Percentiles rank a stretch among this genome's conserved stretches.
Conservation (phyloP, 1,140 invertebrate genomes). For the Trachelipus rathkii region DNA sequence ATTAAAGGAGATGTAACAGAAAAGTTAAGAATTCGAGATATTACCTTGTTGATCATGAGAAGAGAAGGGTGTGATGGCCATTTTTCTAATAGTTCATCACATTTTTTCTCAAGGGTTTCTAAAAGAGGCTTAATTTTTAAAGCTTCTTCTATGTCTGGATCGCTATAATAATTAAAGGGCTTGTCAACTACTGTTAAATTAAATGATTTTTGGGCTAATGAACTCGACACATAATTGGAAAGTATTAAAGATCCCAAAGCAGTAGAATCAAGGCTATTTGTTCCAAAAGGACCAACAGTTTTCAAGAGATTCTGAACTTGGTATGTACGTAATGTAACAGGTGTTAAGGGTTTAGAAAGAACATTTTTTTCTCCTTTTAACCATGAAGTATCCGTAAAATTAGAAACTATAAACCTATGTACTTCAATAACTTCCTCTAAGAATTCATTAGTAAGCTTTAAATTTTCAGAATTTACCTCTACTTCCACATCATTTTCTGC, state of each 20-base stretch:
- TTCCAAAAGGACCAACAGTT: constrained; percentile 32
- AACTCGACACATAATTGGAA: constrained; percentile 33
- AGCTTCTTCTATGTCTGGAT: constrained; percentile 73
- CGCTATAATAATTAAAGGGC: constrained; percentile 78
- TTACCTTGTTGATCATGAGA: constrained; percentile 63
- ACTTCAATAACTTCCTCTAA: constrained; percentile 47
- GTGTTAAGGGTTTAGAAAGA: constrained; percentile 25
- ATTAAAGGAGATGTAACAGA: constrained; percentile 74
- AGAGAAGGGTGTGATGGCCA: constrained; percentile 90
- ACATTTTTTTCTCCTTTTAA: constrained; percentile 2
- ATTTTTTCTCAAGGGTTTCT: constrained; percentile 58
- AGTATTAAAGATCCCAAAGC: constrained; percentile 36
- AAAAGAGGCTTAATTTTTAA: constrained; percentile 67
- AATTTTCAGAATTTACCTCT: constrained; percentile 12
- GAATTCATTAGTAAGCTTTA: constrained; percentile 47
- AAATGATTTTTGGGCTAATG: constrained; percentile 24
- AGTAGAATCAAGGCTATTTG: constrained; percentile 28
- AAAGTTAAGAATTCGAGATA: constrained; percentile 72
- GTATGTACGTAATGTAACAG: constrained; percentile 21
- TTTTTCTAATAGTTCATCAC: constrained; percentile 66
- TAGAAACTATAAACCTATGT: constrained; percentile 47
- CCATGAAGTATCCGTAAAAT: constrained; percentile 47
- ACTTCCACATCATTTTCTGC: neutral
- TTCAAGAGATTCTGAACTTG: constrained; percentile 28
- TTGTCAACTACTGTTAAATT: constrained; percentile 40